Evolutionary conservation across 2,888 invertebrate species (phyloP).

Genomic region (Tetheella fluctuosa): DNA sequence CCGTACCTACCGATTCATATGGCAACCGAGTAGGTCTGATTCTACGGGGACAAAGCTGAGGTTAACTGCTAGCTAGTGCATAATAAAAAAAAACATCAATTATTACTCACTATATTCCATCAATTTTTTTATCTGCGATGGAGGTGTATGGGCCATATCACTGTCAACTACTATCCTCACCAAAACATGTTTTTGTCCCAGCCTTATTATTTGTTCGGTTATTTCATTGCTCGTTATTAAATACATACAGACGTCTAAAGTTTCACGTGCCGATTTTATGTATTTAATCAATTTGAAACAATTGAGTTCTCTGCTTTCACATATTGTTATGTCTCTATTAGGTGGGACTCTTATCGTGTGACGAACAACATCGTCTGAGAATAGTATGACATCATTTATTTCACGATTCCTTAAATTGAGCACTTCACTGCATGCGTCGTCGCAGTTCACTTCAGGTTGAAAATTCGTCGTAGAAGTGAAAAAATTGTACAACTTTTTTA

Average conservation of each 20-base stretch:
- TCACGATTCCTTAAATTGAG: constrained; percentile 66
- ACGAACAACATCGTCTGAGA: constrained; percentile 71
- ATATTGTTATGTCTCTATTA: constrained; percentile 67
- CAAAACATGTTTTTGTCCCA: constrained; percentile 76
- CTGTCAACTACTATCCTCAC: constrained; percentile 78
- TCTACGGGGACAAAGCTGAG: too few species aligned
- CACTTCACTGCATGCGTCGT: constrained; percentile 63
- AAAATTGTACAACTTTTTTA: constrained; percentile 68
- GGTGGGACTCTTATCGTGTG: constrained; percentile 68
- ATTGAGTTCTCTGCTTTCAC: constrained; percentile 75
- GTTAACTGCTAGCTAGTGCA: too few species aligned
- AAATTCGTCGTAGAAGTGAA: constrained; percentile 51
- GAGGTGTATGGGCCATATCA: constrained; percentile 77
- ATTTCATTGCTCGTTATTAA: constrained; percentile 78
- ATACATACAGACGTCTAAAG: constrained; percentile 80
- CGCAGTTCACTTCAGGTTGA: constrained; percentile 43
- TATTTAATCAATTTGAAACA: constrained; percentile 78
- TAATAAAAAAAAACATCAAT: too few species aligned
- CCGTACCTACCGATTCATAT: too few species aligned
- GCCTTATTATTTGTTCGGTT: constrained; percentile 73
- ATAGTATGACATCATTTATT: constrained; percentile 78
- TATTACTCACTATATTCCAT: constrained; percentile 74
- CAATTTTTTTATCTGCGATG: constrained; percentile 75
- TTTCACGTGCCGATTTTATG: constrained; percentile 77
- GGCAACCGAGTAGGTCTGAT: too few species aligned